Conservation (phyloP, 2,888 invertebrate genomes). For the Mimachlamys varia region DNA sequence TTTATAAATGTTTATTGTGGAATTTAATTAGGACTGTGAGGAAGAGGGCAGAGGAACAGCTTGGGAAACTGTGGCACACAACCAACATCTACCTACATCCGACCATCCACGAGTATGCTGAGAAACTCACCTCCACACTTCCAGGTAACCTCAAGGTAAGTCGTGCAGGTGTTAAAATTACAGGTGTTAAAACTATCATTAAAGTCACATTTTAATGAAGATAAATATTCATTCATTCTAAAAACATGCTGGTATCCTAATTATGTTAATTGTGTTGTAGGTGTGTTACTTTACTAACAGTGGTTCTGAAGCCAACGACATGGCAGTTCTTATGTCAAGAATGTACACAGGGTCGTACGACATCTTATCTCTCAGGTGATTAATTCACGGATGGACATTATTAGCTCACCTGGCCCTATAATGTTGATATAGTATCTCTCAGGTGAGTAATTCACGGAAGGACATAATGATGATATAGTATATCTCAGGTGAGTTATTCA, state of each 20-base stretch:
- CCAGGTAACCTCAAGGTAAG: constrained; percentile 92
- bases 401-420: too few species aligned
- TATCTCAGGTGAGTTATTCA: too few species aligned
- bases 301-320: constrained; percentile 98
- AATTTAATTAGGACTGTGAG: constrained; percentile 89
- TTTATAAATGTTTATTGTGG: too few species aligned
- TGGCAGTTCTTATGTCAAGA: constrained; percentile 94
- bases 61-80: constrained; percentile 93
- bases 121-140: constrained; percentile 90
- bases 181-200: too few species aligned
- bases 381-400: neutral
- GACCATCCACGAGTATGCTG: constrained; percentile 94
- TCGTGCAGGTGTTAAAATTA: neutral
- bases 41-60: constrained; percentile 90
- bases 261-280: constrained; percentile 81
- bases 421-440: too few species aligned
- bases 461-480: too few species aligned
- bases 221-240: too few species aligned
- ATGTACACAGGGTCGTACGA: constrained; percentile 93
- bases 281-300: constrained; percentile 97
- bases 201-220: too few species aligned
- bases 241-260: too few species aligned
- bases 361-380: constrained; percentile 88
- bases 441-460: too few species aligned
- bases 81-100: constrained; percentile 96